A percentile compares a stretch with the other conserved stretches of the same genome.
Evolutionary conservation across 1,140 invertebrate genomes (phyloP).

Genomic region (Atta cephalotes): DNA sequence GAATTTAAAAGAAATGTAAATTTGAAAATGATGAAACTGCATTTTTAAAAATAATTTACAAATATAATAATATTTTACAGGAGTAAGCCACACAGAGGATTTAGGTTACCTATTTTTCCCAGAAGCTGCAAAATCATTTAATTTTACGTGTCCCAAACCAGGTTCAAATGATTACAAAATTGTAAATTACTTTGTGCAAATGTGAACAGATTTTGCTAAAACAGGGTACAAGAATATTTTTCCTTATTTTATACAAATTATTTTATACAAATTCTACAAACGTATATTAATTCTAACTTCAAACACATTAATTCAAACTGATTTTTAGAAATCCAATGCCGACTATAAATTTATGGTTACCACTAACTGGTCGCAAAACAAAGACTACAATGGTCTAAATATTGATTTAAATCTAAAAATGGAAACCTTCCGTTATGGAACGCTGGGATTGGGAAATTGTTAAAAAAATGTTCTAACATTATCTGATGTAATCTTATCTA

Average conservation of each 20-base stretch:
- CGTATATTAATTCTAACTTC: slow-evolving; percentile 6
- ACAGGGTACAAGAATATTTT: slow-evolving; percentile 63
- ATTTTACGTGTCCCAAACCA: neutral
- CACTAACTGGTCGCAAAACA: slow-evolving; percentile 37
- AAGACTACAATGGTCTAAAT: slow-evolving; percentile 62
- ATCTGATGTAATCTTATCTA: no score
- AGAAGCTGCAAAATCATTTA: neutral
- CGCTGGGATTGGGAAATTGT: slow-evolving; percentile 56
- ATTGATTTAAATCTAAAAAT: slow-evolving; percentile 62
- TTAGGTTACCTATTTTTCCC: slow-evolving; percentile 74
- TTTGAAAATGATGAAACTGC: neutral
- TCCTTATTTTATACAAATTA: neutral
- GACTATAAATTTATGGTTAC: slow-evolving; percentile 63
- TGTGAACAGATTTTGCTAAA: slow-evolving; percentile 77
- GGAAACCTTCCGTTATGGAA: slow-evolving; percentile 41
- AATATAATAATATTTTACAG: slow-evolving; percentile 65
- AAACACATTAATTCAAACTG: neutral
- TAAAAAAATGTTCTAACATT: slow-evolving; percentile 53
- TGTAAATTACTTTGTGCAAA: slow-evolving; percentile 75
- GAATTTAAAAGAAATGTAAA: neutral
- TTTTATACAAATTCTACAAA: neutral
- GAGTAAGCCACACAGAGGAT: slow-evolving; percentile 78
- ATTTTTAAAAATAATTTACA: neutral
- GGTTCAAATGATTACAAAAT: slow-evolving; percentile 61
- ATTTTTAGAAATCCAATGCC: slow-evolving; percentile 72